A percentile compares a stretch with the other conserved stretches of the same genome.
Evolutionary conservation across 1,140 invertebrate genomes (phyloP).

Genomic region (Macrotrachela quadricornifera): DNA sequence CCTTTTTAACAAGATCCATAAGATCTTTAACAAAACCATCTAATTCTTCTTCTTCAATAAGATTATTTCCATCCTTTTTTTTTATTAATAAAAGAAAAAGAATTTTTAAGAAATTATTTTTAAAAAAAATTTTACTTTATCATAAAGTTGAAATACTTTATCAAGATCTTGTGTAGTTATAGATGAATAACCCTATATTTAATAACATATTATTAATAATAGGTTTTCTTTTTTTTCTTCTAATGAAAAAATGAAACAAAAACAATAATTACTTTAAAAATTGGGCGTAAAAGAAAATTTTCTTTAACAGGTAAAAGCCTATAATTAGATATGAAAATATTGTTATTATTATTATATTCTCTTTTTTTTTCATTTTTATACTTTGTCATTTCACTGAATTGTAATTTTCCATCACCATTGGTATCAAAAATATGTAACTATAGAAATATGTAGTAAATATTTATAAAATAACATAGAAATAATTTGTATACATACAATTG

Average conservation of each 20-base stretch:
- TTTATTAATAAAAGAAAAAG: too few species aligned
- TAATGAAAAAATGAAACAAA: slow-evolving; percentile 49
- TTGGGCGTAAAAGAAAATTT: background rate
- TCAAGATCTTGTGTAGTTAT: slow-evolving; percentile 54
- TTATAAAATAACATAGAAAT: too few species aligned
- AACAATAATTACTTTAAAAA: background rate
- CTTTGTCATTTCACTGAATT: slow-evolving; percentile 85
- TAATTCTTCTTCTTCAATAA: slow-evolving; percentile 75
- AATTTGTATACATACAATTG: too few species aligned
- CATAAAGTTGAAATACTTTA: slow-evolving; percentile 66
- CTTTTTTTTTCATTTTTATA: slow-evolving; percentile 34
- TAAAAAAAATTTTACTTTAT: slow-evolving; percentile 36
- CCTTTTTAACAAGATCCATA: slow-evolving; percentile 41
- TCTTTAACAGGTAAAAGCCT: too few species aligned
- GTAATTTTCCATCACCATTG: slow-evolving; percentile 71
- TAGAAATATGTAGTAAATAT: too few species aligned
- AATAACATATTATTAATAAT: slow-evolving; percentile 46
- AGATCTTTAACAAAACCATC: slow-evolving; percentile 74
- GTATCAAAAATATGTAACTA: slow-evolving; percentile 77
- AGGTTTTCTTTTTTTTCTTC: slow-evolving; percentile 79
- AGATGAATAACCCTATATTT: slow-evolving; percentile 49
- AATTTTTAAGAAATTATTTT: too few species aligned
- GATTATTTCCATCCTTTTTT: slow-evolving; percentile 58
- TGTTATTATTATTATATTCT: too few species aligned
- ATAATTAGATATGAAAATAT: too few species aligned